Percentiles rank a stretch among this genome's conserved stretches.
Evolutionary conservation across 2,888 invertebrate genomes (phyloP).

Genomic region (Meliscaeva auricollis): DNA sequence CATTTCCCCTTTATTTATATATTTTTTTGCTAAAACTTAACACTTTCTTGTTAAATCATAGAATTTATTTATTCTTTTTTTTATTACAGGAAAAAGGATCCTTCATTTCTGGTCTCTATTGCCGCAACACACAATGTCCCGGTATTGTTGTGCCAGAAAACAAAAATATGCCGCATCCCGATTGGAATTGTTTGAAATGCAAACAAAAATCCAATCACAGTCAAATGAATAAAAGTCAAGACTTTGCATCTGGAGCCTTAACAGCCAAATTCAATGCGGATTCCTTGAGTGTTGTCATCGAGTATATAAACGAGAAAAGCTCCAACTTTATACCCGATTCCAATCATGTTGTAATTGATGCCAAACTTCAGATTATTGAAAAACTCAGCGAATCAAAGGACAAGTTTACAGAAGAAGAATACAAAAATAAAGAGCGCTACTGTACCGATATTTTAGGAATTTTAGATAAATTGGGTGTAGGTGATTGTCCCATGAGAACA

Average conservation of each 20-base stretch:
- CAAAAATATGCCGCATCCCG: constrained; percentile 86
- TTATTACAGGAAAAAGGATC: constrained; percentile 82
- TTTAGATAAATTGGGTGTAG: constrained; percentile 82
- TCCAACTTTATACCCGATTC: constrained; percentile 81
- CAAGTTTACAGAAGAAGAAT: constrained; percentile 80
- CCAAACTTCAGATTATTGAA: constrained; percentile 81
- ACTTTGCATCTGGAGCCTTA: constrained; percentile 82
- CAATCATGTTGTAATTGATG: constrained; percentile 82
- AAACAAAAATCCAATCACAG: constrained; percentile 82
- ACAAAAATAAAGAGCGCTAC: constrained; percentile 80
- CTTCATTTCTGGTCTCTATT: constrained; percentile 82
- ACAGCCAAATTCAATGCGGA: constrained; percentile 82
- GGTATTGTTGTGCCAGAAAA: constrained; percentile 85
- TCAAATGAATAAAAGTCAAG: constrained; percentile 82
- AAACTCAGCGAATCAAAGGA: constrained; percentile 78
- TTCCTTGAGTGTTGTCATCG: constrained; percentile 79
- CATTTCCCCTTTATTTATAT: too few species aligned
- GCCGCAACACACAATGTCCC: constrained; percentile 84
- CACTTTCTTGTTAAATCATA: too few species aligned
- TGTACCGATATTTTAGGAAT: constrained; percentile 81
- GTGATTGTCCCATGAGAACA: constrained; percentile 82
- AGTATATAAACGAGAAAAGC: constrained; percentile 82
- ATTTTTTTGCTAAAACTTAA: too few species aligned
- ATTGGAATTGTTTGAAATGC: constrained; percentile 89
- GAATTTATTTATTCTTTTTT: too few species aligned